Base-by-base conservation (phyloP, 1,140 invertebrate species). In the Periplaneta americana region DNA sequence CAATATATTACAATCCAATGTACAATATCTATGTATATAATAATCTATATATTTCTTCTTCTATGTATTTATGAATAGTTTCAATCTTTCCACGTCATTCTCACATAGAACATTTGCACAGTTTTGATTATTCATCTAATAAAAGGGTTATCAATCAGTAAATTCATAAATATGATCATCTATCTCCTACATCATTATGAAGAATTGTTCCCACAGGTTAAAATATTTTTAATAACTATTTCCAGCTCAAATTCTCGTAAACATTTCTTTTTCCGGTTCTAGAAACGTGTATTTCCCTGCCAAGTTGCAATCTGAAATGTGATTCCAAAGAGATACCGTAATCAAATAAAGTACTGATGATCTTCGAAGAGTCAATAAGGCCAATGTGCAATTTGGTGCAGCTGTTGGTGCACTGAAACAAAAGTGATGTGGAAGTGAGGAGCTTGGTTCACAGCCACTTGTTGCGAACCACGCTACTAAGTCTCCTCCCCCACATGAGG, bases 401-500 rank as follows among this genome's bases (percentile, higher is more conserved):
- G 48, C 48, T 66, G 48, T 28, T 76, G 31, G 75, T 33, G 32
- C 31, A 33, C 15, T 18, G 34, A 34, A 36, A 18, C 0, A 9
- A 36, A 76, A 36, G 15, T 22, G 57, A 80, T 33, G 78, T 66
- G 78, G 75, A 80, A 80, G 39, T 39, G 39, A 80, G 80, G 74
- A 33, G 37, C n/a, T 35, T 37, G 32, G 32, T 74, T 86, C 91
- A 92, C 85, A 92, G 91, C 92, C 93, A 93, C 85, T 93, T 93
- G 85, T 93, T 94, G 87, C 92, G 90, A 79, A 92, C 86, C 81
- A 90, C 91, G 89, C 92, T 91, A 88, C 92, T 92, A 84, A 92
- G 89, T 88, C 94, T 92, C 88, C 94, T 93, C 92, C 94, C 94
- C 94, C 94, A 95, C 94, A 95, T 95, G 74, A 95, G 93, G 91